phyloP scores from a whole-genome alignment of 2,797 vertebrate genomes.

The Darevskia nairensis region DNA sequence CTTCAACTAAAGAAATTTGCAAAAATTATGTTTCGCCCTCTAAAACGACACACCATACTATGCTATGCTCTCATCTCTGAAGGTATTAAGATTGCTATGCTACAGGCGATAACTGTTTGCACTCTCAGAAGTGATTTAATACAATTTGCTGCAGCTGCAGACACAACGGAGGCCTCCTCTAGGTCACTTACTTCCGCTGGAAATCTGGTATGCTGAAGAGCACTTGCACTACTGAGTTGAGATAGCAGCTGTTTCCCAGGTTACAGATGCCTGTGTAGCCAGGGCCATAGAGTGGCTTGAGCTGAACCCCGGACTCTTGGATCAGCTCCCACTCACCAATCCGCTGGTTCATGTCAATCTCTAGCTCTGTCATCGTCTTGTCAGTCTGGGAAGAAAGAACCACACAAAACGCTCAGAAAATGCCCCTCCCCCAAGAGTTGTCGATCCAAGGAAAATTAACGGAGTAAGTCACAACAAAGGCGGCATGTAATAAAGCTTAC shows the following conservation, averaged over 20 bases:
- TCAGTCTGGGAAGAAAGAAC: slow-evolving; percentile 85
- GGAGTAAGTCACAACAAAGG: background rate
- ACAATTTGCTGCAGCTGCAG: background rate
- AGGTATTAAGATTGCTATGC: background rate
- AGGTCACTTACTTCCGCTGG: slow-evolving; percentile 90
- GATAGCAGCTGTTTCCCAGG: slow-evolving; percentile 99
- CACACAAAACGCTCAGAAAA: slow-evolving; percentile 2
- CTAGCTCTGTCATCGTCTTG: slow-evolving; percentile 97
- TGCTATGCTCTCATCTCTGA: background rate
- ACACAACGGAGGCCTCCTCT: background rate
- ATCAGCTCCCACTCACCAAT: slow-evolving; percentile 99
- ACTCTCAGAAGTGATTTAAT: background rate
- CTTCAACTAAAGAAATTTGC: too few relatives aligned
- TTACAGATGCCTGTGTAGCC: slow-evolving; percentile 97
- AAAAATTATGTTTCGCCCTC: too few relatives aligned
- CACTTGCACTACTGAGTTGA: slow-evolving; percentile 99
- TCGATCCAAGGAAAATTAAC: background rate
- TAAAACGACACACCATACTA: too few relatives aligned
- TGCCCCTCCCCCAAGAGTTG: background rate
- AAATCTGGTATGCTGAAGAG: slow-evolving; percentile 99
- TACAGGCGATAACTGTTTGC: background rate
- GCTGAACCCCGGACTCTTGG: slow-evolving; percentile 93
- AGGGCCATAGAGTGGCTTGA: slow-evolving; percentile 90
- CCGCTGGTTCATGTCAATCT: slow-evolving; percentile 98
- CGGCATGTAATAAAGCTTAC: background rate